These are phyloP conservation scores for Paradoxurus hermaphroditus DNA, from an alignment of 2,113 vertebrate species.

Conservation along the genomic window DNA sequence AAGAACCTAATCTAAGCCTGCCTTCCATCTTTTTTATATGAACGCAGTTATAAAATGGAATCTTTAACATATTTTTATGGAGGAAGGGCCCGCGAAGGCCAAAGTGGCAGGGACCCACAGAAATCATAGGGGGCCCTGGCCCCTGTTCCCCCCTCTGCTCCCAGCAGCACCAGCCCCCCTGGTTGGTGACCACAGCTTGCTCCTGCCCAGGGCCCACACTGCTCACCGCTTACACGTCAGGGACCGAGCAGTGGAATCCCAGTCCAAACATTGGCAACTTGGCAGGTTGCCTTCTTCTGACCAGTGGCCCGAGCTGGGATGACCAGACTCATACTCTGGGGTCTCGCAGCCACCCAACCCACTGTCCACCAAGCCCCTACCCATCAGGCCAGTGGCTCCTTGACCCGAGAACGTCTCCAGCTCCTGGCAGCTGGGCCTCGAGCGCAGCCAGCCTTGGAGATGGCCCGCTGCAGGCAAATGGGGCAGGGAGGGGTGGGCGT, in stretches of 20 bases:
- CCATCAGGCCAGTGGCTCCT: background rate
- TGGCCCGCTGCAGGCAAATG: background rate
- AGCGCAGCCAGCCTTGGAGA: background rate
- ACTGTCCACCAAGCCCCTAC: background rate
- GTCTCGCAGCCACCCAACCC: background rate
- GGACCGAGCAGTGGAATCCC: background rate
- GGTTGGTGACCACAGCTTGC: background rate
- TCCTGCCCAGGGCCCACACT: background rate
- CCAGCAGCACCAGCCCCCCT: background rate
- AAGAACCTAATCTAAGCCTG: background rate
- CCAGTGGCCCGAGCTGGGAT: background rate
- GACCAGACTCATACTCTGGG: background rate
- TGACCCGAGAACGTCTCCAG: background rate
- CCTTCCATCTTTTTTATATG: background rate
- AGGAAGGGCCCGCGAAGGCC: background rate
- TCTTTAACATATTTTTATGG: background rate
- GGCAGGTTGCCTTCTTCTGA: background rate
- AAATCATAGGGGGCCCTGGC: background rate
- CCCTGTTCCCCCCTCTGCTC: background rate
- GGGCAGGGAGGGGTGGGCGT: background rate
- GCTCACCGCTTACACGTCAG: background rate
- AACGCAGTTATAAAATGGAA: background rate
- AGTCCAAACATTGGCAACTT: background rate
- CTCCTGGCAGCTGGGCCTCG: background rate
- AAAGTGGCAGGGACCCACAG: background rate